Evolutionary conservation across 2,113 vertebrate genomes (phyloP).

Genomic region (Elephas maximus): DNA sequence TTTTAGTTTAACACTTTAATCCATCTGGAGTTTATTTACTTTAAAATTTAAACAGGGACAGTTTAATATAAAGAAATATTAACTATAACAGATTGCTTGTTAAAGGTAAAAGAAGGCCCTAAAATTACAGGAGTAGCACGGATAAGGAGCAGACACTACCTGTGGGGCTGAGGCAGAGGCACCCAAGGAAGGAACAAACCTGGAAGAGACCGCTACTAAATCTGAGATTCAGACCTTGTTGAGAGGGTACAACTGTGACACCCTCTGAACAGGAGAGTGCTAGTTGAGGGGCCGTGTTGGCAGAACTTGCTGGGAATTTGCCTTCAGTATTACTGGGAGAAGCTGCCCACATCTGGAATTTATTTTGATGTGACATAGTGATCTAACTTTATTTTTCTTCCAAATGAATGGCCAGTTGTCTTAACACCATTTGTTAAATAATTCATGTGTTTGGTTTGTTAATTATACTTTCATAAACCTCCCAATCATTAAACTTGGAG

Average conservation of each 20-base stretch:
- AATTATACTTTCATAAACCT: not conserved
- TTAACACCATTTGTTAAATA: not conserved
- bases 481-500: not conserved
- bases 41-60: conserved; percentile 32
- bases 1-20: conserved; percentile 31
- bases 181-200: not conserved
- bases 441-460: not conserved
- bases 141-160: not conserved
- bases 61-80: conserved; percentile 30
- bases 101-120: not conserved
- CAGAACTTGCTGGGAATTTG: not conserved
- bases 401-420: conserved; percentile 23
- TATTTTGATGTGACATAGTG: not conserved
- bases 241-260: not conserved
- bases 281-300: not conserved
- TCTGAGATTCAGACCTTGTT: not conserved
- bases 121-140: not conserved
- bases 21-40: conserved; percentile 31
- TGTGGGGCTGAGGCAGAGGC: not conserved
- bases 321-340: not conserved
- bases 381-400: conserved; percentile 42
- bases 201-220: not conserved
- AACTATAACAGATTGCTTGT: not conserved
- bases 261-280: not conserved
- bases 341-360: conserved; percentile 15